phyloP scores from a whole-genome alignment of 2,113 vertebrate genomes.

The Corvus hawaiiensis region DNA sequence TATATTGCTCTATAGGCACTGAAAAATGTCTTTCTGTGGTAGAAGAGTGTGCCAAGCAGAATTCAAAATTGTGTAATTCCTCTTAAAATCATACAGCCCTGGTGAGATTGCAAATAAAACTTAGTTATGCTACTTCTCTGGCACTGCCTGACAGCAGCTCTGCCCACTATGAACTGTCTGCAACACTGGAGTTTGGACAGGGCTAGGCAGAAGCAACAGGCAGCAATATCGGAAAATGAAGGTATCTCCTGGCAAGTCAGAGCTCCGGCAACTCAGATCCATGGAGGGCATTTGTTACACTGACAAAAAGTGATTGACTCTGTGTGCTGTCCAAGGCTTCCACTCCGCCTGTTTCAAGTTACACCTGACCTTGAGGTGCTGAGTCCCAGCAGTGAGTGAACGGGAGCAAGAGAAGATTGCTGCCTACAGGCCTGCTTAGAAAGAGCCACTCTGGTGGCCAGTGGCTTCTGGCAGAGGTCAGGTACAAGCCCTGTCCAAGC shows the following conservation, averaged over 20 bases:
- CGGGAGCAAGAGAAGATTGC: background rate
- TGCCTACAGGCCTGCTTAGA: background rate
- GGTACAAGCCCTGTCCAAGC: background rate
- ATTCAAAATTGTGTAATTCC: background rate
- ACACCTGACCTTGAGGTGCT: background rate
- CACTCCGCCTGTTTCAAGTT: background rate
- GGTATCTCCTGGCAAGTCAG: background rate
- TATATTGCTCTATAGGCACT: conserved; percentile 38
- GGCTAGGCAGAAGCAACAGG: background rate
- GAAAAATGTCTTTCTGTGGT: background rate
- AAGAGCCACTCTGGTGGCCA: background rate
- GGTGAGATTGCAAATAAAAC: background rate
- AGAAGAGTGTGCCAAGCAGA: conserved; percentile 23
- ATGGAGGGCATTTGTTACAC: background rate
- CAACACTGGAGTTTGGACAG: background rate
- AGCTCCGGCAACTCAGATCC: background rate
- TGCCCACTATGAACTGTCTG: background rate
- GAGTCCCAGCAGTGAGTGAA: rapidly evolving
- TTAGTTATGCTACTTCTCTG: background rate
- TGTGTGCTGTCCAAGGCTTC: background rate
- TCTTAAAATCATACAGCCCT: background rate
- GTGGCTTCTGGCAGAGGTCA: background rate
- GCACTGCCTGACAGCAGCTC: background rate
- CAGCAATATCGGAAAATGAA: background rate
- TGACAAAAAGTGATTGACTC: background rate